Base-by-base conservation (phyloP, 30 jellyfish, hydroid and myxozoan species). In the Aurelia sp. region DNA sequence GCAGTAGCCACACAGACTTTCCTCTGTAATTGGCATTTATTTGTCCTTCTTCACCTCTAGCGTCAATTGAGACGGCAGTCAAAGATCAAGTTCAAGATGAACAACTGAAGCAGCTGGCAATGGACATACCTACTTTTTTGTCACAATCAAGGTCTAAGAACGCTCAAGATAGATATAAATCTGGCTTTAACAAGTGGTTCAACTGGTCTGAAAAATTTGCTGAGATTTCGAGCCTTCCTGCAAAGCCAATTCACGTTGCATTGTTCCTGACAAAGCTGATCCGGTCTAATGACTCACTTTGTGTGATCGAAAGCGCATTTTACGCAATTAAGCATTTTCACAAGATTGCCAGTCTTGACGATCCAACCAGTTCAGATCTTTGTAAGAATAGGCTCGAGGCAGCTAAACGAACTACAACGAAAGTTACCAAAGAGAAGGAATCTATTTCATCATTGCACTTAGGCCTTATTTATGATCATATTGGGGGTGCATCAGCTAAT, bases 81-180 rank as follows among this genome's bases (percentile, higher is more conserved):
- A n/a, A n/a, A n/a, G n/a, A 69, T 69, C 80, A 40, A 69, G 80
- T 69, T 35, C 62, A 69, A 69, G 62, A 69, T 40, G 80, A 69
- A 3, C 21, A 31, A 20, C 44, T 65, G 19, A 65, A 65, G 11
- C n/a, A n/a, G 30, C 13, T 65, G 44, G 76, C 76, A 16, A 65
- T 23, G 51, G 19, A 13, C 47, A 20, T 65, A 4, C 51, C 76
- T 27, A 23, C 18, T 13, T 13, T 65, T 4, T 65, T 65, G 51
- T 16, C 76, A 18, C 3, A 65, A 23, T 65, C 76, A 65, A 65
- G 61, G 40, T 23, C 80, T 22, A 69, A 27, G 31, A 69, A 69
- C 62, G 13, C 80, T 9, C 61, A 69, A 40, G 31, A 69, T 6
- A 37, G 48, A 37, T 69, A 69, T 57, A 69, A 69, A 15, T 69